These are phyloP conservation scores for Antitype chi DNA, from an alignment of 2,888 invertebrate genomes.

Conservation along the genomic window DNA sequence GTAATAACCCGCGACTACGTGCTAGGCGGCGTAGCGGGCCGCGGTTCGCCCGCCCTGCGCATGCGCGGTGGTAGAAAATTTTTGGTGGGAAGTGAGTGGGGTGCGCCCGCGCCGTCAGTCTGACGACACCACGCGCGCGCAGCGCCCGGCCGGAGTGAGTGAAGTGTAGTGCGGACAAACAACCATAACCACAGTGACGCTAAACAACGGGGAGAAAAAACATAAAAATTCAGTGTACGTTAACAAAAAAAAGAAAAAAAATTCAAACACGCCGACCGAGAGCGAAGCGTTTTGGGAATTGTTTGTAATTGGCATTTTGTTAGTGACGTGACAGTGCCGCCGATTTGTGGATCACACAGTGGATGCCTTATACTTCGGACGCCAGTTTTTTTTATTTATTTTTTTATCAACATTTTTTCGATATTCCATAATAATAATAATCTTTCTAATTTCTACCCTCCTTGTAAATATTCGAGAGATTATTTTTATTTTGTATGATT, in stretches of 20 bases:
- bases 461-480: conserved; percentile 85
- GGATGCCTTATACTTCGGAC: conserved; percentile 81
- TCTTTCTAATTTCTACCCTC: conserved; percentile 73
- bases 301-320: conserved; percentile 90
- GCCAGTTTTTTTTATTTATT: conserved; percentile 76
- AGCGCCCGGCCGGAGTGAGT: conserved; percentile 83
- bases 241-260: conserved; percentile 70
- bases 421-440: conserved; percentile 64
- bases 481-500: conserved; percentile 76
- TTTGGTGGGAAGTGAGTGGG: conserved; percentile 90
- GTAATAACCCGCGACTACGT: conserved; percentile 60
- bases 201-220: conserved; percentile 70
- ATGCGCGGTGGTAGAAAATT: conserved; percentile 86
- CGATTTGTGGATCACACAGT: conserved; percentile 82
- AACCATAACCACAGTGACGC: conserved; percentile 77
- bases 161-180: conserved; percentile 76
- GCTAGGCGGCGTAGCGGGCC: conserved; percentile 78
- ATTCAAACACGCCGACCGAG: conserved; percentile 72
- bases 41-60: conserved; percentile 77
- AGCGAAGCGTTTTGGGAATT: conserved; percentile 79
- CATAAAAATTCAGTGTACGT: conserved; percentile 82
- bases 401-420: conserved; percentile 65
- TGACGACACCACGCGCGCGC: conserved; percentile 83
- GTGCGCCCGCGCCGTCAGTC: conserved; percentile 89
- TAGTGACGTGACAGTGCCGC: conserved; percentile 88